Evolutionary conservation across 2,113 vertebrate genomes (phyloP), one percentile per base, ranked within the genome.

Genomic region (Amia ocellicauda): DNA sequence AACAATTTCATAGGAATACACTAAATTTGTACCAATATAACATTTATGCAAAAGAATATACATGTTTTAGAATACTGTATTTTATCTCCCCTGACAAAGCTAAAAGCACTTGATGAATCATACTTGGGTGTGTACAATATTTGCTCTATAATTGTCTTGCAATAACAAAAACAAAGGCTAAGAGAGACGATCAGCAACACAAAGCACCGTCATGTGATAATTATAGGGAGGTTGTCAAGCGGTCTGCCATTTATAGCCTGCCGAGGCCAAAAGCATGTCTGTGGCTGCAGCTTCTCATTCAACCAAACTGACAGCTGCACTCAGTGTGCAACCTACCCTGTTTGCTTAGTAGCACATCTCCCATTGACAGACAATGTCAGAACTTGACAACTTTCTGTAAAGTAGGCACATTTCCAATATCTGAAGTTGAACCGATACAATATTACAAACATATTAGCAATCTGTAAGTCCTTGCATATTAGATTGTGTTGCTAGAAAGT

Each of bases 51-150:
- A 5, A 36, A 36, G 5, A 7, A 36, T 11, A 5, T 11, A 7
- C 5, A 7, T 36, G 11, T 36, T 11, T 11, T 11, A 36, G 11
- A 53, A 23, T 23, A 11, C 20, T 22, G 23, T 53, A 53, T 53
- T 22, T 53, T 23, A 7, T 36, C 11, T 11, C 11, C 31, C 5
- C 31, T 53, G 7, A 22, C 14, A 53, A 53, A 53, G 20, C 51
- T 13, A 23, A 23, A 11, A 53, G 5, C 16, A 23, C 10, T 11
- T 20, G 19, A 11, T 20, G 20, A 50, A 50, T 17, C 47, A 50
- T 19, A 20, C 51, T 23, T 24, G 51, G 51, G 51, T 20, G 51
- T 53, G 51, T 26, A 53, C 20, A 26, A 22, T 20, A 62, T 45
- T n/a, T 55, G 24, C 42, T 7, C 26, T 60, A 28, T 19, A 8